Evolutionary conservation across 2,113 vertebrate genomes (phyloP).

Genomic region (Rhegmatorhina hoffmannsi): DNA sequence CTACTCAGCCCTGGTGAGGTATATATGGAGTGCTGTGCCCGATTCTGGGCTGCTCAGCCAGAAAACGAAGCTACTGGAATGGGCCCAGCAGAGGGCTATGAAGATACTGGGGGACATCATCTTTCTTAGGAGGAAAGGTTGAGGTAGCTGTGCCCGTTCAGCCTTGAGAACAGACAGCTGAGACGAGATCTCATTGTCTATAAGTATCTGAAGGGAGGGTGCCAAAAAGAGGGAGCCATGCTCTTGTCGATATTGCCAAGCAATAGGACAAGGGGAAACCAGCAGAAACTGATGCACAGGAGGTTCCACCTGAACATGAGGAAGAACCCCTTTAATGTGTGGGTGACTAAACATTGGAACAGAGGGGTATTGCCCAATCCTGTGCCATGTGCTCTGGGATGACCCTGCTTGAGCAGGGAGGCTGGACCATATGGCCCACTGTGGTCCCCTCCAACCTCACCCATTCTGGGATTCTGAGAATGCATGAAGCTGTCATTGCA

Average conservation of each 20-base stretch:
- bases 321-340: background rate
- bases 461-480: background rate
- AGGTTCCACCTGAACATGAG: background rate
- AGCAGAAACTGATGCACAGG: background rate
- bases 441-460: background rate
- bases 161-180: background rate
- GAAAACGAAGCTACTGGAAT: background rate
- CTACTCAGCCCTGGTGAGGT: background rate
- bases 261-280: background rate
- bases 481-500: background rate
- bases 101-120: background rate
- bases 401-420: background rate
- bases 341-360: background rate
- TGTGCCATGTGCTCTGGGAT: background rate
- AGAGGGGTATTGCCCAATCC: background rate
- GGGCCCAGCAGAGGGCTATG: background rate
- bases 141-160: background rate
- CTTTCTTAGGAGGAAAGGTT: background rate
- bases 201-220: background rate
- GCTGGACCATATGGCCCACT: background rate
- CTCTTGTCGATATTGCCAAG: background rate
- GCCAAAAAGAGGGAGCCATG: background rate
- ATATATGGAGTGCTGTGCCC: background rate
- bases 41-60: background rate
- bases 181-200: background rate